Conservation (phyloP, 2,797 vertebrate genomes). For the Mastacembelus armatus region DNA sequence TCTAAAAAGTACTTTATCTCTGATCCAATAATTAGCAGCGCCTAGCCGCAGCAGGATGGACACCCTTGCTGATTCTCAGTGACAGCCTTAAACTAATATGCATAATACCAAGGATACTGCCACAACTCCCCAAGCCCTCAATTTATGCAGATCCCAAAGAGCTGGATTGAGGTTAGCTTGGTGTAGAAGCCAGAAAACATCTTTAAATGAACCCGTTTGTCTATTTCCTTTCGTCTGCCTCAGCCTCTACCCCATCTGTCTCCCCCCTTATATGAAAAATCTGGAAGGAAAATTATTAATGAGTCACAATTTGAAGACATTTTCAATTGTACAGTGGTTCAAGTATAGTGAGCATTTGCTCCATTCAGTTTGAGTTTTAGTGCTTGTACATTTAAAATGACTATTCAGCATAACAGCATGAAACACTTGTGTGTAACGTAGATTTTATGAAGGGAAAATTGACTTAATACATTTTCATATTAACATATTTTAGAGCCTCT, state of each 20-base stretch:
- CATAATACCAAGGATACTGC: slow-evolving; percentile 85
- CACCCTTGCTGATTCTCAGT: slow-evolving; percentile 83
- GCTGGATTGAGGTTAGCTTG: slow-evolving; percentile 83
- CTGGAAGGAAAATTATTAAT: slow-evolving; percentile 40
- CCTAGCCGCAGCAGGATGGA: slow-evolving; percentile 81
- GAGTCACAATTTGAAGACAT: slow-evolving; percentile 44
- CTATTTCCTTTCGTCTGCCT: slow-evolving; percentile 71
- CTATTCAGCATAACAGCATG: slow-evolving; percentile 4
- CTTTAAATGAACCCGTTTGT: slow-evolving; percentile 81
- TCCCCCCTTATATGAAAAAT: slow-evolving; percentile 19
- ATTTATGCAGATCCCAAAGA: slow-evolving; percentile 87
- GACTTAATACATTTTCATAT: slow-evolving; percentile 36
- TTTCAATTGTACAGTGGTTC: neutral
- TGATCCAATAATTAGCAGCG: slow-evolving; percentile 87
- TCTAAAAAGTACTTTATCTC: slow-evolving; percentile 81
- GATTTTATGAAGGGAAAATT: slow-evolving; percentile 26
- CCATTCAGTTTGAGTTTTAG: slow-evolving; percentile 14
- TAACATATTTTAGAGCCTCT: slow-evolving; percentile 32
- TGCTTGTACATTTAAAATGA: neutral
- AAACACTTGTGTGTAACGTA: slow-evolving; percentile 1
- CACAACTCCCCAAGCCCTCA: slow-evolving; percentile 81
- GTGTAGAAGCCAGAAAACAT: slow-evolving; percentile 75
- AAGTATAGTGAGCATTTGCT: slow-evolving; percentile 18
- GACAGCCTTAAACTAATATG: slow-evolving; percentile 87
- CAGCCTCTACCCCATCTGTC: slow-evolving; percentile 59